Evolutionary conservation across 1,140 invertebrate species (phyloP).

Genomic region (Pseudachorutes palmiensis): DNA sequence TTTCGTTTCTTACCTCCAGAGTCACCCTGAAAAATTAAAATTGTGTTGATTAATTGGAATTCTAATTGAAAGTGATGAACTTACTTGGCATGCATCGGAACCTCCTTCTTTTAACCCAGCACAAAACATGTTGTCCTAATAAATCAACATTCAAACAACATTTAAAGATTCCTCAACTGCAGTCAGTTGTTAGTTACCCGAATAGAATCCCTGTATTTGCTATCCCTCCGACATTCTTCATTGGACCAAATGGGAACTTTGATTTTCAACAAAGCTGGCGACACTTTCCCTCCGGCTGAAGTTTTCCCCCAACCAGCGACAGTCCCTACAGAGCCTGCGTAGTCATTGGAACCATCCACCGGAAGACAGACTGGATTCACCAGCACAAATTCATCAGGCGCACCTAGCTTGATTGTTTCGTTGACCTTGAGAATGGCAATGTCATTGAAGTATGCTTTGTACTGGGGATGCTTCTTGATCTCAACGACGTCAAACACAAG

Average conservation of each 20-base stretch:
- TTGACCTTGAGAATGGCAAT: conserved; percentile 14
- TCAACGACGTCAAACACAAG: conserved; percentile 8
- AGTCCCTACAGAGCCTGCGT: conserved; percentile 6
- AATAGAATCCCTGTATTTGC: conserved; percentile 1
- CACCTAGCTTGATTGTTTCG: background rate
- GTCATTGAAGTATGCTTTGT: conserved; percentile 13
- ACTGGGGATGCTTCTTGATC: conserved; percentile 1
- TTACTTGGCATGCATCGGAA: conserved; percentile 13
- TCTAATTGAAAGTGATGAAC: background rate
- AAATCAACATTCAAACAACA: background rate
- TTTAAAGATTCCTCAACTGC: background rate
- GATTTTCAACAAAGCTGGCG: conserved; percentile 18
- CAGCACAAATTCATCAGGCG: background rate
- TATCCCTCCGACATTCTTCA: conserved; percentile 18
- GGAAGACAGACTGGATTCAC: conserved; percentile 23
- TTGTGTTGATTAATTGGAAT: background rate
- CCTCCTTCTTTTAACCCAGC: conserved; percentile 6
- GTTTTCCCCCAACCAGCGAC: conserved; percentile 17
- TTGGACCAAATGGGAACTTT: conserved; percentile 20
- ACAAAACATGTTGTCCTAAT: conserved; percentile 9
- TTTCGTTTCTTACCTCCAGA: background rate
- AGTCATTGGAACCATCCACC: conserved; percentile 12
- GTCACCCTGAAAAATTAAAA: conserved; percentile 12
- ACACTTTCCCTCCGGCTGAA: conserved; percentile 13
- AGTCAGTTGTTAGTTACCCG: background rate